Percentiles rank a stretch among this genome's conserved stretches.
Evolutionary conservation across 2,113 vertebrate genomes (phyloP).

Genomic region (Thamnaconus septentrionalis): DNA sequence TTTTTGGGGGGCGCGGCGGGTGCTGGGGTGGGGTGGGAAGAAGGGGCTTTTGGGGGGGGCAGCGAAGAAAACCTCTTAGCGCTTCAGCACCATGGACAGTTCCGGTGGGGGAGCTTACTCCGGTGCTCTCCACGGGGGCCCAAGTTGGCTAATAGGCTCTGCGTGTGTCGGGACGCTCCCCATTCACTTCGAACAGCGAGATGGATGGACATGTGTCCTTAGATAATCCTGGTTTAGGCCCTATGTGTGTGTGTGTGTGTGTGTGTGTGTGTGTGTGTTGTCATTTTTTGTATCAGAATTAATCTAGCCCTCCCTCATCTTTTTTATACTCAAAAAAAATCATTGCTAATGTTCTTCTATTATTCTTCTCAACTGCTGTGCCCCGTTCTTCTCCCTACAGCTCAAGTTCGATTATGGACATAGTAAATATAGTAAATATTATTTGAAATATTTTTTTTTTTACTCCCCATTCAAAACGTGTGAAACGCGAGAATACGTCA

Average conservation of each 20-base stretch:
- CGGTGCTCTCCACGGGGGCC: slow-evolving; percentile 54
- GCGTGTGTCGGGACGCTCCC: slow-evolving; percentile 53
- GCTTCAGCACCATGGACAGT: slow-evolving; percentile 81
- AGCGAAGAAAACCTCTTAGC: slow-evolving; percentile 68
- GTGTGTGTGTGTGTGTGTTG: not conserved
- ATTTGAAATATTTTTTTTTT: no score
- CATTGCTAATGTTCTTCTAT: no score
- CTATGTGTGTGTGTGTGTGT: not conserved
- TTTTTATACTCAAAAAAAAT: no score
- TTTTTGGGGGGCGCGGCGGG: slow-evolving; percentile 62
- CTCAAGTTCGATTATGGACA: no score
- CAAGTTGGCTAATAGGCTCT: slow-evolving; percentile 61
- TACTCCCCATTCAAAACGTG: no score
- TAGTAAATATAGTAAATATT: no score
- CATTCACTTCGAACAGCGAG: slow-evolving; percentile 46
- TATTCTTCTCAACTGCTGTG: no score
- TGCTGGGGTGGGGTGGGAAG: slow-evolving; percentile 32
- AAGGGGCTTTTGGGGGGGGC: slow-evolving; percentile 37
- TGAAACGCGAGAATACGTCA: no score
- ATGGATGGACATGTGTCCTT: slow-evolving; percentile 63
- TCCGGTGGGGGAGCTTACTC: slow-evolving; percentile 60
- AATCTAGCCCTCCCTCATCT: no score
- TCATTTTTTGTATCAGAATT: no score
- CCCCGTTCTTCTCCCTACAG: no score
- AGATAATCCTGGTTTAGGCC: slow-evolving; percentile 47